These are phyloP conservation scores for Agrenia bidenticulata DNA, from an alignment of 2,888 invertebrate genomes.

Conservation along the genomic window DNA sequence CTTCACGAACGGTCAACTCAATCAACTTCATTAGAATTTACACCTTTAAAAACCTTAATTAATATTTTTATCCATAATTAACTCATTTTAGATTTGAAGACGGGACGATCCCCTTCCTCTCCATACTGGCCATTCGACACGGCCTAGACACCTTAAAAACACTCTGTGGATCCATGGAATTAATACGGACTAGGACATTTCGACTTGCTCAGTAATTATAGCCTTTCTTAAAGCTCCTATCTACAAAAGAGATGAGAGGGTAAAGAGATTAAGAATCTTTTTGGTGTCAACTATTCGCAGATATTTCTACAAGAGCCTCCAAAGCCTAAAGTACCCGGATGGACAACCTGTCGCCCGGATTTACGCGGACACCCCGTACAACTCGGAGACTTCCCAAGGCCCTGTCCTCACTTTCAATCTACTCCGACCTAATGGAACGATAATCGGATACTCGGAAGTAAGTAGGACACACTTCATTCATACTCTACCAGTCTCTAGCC, in stretches of 20 bases:
- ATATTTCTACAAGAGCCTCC: slow-evolving; percentile 68
- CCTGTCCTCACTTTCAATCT: slow-evolving; percentile 87
- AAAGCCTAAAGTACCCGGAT: slow-evolving; percentile 69
- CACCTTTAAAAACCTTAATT: slow-evolving; percentile 9
- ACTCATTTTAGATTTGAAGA: slow-evolving; percentile 79
- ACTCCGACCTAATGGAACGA: slow-evolving; percentile 71
- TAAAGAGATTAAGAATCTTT: background rate
- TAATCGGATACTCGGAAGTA: slow-evolving; percentile 87
- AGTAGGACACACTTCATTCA: slow-evolving; percentile 13
- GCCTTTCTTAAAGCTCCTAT: slow-evolving; percentile 5
- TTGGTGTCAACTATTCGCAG: slow-evolving; percentile 51
- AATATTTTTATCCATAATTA: background rate
- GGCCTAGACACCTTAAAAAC: slow-evolving; percentile 68
- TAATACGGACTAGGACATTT: slow-evolving; percentile 69
- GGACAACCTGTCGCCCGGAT: slow-evolving; percentile 68
- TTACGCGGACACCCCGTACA: slow-evolving; percentile 73
- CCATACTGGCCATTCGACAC: slow-evolving; percentile 76
- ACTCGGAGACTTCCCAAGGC: slow-evolving; percentile 69
- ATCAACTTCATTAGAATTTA: background rate
- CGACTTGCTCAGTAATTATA: slow-evolving; percentile 63
- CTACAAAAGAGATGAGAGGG: no score
- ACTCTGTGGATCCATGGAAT: slow-evolving; percentile 55
- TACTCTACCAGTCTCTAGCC: no score
- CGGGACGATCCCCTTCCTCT: slow-evolving; percentile 85
- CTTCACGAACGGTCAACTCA: slow-evolving; percentile 70